phyloP scores from a whole-genome alignment of 2,113 vertebrate genomes.

The Takifugu flavidus region DNA sequence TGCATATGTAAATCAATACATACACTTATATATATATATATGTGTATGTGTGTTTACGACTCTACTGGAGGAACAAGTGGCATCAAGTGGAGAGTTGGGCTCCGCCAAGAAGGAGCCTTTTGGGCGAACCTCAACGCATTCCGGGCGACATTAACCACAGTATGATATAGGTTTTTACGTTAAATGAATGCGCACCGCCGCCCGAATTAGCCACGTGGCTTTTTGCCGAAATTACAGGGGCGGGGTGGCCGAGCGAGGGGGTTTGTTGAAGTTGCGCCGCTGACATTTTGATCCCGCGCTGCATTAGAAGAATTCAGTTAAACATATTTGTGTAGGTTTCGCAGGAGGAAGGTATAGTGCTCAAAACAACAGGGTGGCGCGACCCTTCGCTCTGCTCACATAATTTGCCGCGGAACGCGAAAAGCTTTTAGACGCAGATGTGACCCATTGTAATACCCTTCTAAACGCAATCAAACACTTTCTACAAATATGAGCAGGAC shows the following conservation, averaged over 20 bases:
- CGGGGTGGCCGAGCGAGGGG: conserved; percentile 54
- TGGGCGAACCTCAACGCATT: conserved; percentile 56
- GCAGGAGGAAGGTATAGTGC: conserved; percentile 70
- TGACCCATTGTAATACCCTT: conserved; percentile 82
- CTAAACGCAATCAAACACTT: conserved; percentile 82
- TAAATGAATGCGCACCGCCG: conserved; percentile 27
- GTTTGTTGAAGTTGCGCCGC: conserved; percentile 62
- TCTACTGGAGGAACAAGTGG: conserved; percentile 67
- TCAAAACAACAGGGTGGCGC: conserved; percentile 73
- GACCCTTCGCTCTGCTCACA: conserved; percentile 79
- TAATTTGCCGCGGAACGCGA: conserved; percentile 77
- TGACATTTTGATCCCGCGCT: conserved; percentile 68
- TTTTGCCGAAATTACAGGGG: conserved; percentile 58
- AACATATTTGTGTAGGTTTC: conserved; percentile 76
- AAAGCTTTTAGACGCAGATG: conserved; percentile 83
- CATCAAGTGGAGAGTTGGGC: conserved; percentile 68
- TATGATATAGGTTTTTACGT: conserved; percentile 62
- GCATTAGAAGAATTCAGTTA: conserved; percentile 72
- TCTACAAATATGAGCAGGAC: conserved; percentile 76
- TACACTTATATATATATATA: conserved; percentile 13
- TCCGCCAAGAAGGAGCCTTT: conserved; percentile 58
- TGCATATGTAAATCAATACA: conserved; percentile 67
- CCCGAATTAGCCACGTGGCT: conserved; percentile 57
- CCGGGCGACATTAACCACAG: conserved; percentile 63
- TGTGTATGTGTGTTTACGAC: conserved; percentile 59